A percentile compares a stretch with the other conserved stretches of the same genome.
phyloP scores from a whole-genome alignment of 2,888 invertebrate species.

The Hesperia comma region DNA sequence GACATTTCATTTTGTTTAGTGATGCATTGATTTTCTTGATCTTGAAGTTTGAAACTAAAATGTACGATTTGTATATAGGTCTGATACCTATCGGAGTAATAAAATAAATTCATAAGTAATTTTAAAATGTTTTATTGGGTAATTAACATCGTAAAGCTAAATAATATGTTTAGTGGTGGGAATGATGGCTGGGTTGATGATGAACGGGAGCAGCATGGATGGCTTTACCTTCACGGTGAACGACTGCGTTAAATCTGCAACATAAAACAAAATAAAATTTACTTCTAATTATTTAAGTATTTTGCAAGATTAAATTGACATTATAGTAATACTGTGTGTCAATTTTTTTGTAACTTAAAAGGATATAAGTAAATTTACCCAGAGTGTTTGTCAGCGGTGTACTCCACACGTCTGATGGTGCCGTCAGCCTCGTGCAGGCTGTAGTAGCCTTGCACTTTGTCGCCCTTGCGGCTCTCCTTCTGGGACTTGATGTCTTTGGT shows the following conservation, averaged over 20 bases:
- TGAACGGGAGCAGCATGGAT: constrained; percentile 56
- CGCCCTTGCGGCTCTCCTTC: constrained; percentile 74
- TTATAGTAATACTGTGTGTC: no score
- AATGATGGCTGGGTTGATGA: constrained; percentile 44
- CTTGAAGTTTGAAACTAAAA: no score
- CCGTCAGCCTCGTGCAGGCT: constrained; percentile 85
- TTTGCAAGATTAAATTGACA: no score
- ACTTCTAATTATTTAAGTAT: background rate
- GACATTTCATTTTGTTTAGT: no score
- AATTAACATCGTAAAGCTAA: no score
- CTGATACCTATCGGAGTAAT: no score
- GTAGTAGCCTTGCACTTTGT: constrained; percentile 85
- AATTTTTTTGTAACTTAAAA: no score
- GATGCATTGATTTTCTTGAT: no score
- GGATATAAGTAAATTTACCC: background rate
- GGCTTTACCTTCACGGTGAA: constrained; percentile 51
- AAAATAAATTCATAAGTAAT: no score
- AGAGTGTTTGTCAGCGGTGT: constrained; percentile 51
- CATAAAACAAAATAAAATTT: background rate
- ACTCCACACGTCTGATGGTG: constrained; percentile 84
- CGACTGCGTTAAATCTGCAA: background rate
- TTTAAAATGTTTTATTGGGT: no score
- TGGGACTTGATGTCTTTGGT: constrained; percentile 80
- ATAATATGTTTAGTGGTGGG: constrained; percentile 4
- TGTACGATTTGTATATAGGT: no score